Evolutionary conservation across 2,888 invertebrate species (phyloP), one percentile per base, ranked within the genome.

Genomic region (Linnaemya vulpina): DNA sequence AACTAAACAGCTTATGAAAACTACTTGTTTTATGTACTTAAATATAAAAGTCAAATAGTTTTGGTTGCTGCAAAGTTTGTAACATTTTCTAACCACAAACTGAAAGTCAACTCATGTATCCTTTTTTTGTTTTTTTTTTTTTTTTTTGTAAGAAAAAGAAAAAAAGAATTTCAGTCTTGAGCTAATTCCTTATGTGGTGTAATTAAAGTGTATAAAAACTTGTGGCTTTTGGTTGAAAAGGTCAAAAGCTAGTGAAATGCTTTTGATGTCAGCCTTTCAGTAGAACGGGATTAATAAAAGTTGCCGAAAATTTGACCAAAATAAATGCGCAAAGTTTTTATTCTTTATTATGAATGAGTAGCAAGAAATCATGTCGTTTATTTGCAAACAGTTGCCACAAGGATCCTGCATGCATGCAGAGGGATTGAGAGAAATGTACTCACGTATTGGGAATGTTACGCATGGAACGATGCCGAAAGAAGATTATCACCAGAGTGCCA

Each of bases 371-470:
- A 68, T 51, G 2, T 10, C 9, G 58, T 43, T 58, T 30, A 10
- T 10, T 58, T 15, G 7, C 7, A 8, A 17, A 49, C n/a, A 17
- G n/a, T 49, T 49, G n/a, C n/a, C n/a, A 17, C 17, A 49, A 8
- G 10, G 15, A 0, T 20, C 17, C 8, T 51, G 8, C 10, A 20
- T 8, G 17, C 30, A 30, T 30, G 30, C 5, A 30, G 5, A 30
- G 30, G 2, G 30, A 3, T 51, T 51, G 10, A 20, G 51, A 9
- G 8, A 30, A 30, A 25, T 49, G 51, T 75, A 94, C 95, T 95
- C 93, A 96, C 94, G 97, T 97, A 91, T 98, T 98, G 76, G 98
- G 98, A 46, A 97, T 96, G 92, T 97, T 98, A 87, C 97, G 94
- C 96, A 98, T 96, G 78, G 95, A 95, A 90, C 97, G 95, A 91